phyloP scores from a whole-genome alignment of 2,113 vertebrate species.

The Ornithorhynchus anatinus region DNA sequence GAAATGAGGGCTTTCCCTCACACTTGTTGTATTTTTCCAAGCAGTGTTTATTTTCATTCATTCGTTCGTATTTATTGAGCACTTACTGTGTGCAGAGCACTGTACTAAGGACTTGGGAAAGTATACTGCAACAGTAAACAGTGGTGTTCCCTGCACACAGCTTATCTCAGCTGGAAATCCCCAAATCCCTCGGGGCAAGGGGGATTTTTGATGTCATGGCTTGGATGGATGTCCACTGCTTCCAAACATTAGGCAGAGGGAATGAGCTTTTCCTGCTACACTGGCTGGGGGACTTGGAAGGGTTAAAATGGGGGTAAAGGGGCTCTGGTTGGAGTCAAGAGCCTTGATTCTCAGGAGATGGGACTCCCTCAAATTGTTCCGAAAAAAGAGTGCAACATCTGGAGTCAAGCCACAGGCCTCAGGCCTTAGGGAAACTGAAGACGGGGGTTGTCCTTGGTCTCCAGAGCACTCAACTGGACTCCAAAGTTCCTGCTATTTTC shows the following conservation, averaged over 20 bases:
- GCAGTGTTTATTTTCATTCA: not conserved
- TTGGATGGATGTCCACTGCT: not conserved
- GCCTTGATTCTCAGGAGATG: not conserved
- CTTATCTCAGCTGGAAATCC: slow-evolving; percentile 2
- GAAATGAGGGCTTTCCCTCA: not conserved
- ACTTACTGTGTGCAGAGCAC: no score
- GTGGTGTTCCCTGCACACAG: no score
- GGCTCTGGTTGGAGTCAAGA: not conserved
- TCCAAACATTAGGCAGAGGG: not conserved
- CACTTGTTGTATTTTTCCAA: not conserved
- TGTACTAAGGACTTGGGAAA: no score
- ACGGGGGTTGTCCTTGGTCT: not conserved
- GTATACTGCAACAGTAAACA: no score
- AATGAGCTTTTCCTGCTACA: not conserved
- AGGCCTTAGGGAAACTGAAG: accelerated
- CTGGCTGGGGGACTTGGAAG: not conserved
- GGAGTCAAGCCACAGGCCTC: not conserved
- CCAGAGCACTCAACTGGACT: no score
- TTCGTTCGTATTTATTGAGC: no score
- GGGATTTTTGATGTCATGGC: not conserved
- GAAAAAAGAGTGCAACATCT: no score
- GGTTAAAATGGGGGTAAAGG: not conserved
- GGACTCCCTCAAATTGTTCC: no score
- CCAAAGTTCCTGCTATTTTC: no score
- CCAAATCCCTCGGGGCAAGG: not conserved